Evolutionary conservation across 1,140 invertebrate species (phyloP).

Genomic region (Kradibia gibbosae): DNA sequence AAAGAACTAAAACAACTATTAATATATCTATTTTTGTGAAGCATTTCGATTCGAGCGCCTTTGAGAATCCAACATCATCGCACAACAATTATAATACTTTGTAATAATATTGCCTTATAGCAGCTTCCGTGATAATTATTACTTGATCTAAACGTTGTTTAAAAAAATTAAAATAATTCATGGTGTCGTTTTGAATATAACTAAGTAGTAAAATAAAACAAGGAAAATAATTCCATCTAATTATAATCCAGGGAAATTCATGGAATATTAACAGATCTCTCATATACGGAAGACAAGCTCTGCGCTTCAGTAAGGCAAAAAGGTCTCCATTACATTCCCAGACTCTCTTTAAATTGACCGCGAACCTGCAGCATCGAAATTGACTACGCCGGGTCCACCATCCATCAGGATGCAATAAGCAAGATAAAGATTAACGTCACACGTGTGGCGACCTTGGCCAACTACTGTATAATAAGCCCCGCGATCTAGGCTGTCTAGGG

Average conservation of each 20-base stretch:
- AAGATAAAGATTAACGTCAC: not conserved
- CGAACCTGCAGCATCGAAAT: not conserved
- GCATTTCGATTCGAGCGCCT: not conserved
- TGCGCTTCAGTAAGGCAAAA: not conserved
- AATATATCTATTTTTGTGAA: conserved; percentile 30
- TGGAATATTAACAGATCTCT: not conserved
- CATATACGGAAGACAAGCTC: not conserved
- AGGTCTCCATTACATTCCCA: not conserved
- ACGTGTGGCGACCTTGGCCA: conserved; percentile 17
- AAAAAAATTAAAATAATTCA: not conserved
- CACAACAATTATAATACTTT: not conserved
- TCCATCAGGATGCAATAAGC: not conserved
- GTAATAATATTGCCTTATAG: not conserved
- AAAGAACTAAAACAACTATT: conserved; percentile 15
- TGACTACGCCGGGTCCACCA: not conserved
- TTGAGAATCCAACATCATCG: not conserved
- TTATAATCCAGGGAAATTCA: not conserved
- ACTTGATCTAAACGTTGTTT: not conserved
- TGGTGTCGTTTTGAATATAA: too few relatives aligned
- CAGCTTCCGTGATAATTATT: not conserved
- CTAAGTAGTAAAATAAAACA: not conserved
- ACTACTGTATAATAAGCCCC: not conserved
- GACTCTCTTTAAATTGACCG: not conserved
- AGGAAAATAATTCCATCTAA: not conserved
- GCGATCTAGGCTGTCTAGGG: not conserved